Percentiles rank a stretch among this genome's conserved stretches.
Evolutionary conservation across 2,888 invertebrate species (phyloP).

Genomic region (Himalopsyche anomala): DNA sequence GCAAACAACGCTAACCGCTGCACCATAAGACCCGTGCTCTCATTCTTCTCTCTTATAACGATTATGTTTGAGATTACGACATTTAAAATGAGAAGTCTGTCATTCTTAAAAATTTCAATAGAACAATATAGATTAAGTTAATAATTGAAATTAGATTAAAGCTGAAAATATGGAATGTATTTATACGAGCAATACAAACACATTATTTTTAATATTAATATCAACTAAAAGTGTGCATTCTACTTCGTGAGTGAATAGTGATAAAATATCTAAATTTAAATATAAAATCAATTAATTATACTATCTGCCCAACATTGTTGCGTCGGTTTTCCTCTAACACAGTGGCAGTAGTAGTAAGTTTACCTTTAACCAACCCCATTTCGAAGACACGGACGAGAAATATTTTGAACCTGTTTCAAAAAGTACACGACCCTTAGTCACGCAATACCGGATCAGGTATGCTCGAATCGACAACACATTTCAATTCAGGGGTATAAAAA

Average conservation of each 20-base stretch:
- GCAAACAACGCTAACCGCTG: no score
- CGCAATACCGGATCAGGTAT: slow-evolving; percentile 45
- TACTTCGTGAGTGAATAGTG: background rate
- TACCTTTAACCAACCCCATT: background rate
- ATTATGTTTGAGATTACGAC: no score
- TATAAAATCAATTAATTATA: background rate
- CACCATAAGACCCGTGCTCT: no score
- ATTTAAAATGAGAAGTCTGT: no score
- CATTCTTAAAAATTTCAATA: no score
- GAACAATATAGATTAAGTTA: no score
- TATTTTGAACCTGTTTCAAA: slow-evolving; percentile 54
- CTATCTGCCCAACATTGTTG: background rate
- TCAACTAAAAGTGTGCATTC: no score
- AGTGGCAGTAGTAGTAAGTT: slow-evolving; percentile 4
- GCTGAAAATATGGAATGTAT: no score
- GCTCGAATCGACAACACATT: slow-evolving; percentile 4
- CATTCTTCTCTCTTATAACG: no score
- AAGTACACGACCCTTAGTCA: slow-evolving; percentile 56
- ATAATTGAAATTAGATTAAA: no score
- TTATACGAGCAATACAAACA: no score
- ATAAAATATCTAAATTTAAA: background rate
- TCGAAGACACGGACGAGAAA: slow-evolving; percentile 55
- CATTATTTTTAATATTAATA: no score
- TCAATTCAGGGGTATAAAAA: background rate
- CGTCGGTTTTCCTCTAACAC: background rate